These are phyloP conservation scores for Eustalomyia histrio DNA, from an alignment of 2,888 invertebrate genomes.

Conservation along the genomic window DNA sequence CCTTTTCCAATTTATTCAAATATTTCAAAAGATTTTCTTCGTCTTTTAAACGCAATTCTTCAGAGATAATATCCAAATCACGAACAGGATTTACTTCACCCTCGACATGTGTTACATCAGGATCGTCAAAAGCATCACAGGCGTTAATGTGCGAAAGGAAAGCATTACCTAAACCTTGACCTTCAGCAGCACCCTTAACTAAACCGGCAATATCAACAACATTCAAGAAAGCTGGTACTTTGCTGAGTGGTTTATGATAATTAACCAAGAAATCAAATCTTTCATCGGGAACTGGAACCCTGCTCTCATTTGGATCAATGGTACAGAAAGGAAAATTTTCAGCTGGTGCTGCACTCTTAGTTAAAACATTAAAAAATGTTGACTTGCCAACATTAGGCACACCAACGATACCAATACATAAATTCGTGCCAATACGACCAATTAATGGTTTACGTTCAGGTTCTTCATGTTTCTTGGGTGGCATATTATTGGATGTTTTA, in stretches of 20 bases:
- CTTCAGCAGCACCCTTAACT: constrained; percentile 98
- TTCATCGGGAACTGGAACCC: constrained; percentile 98
- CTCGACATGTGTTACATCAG: constrained; percentile 98
- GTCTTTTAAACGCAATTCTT: constrained; percentile 97
- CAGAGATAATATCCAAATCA: constrained; percentile 97
- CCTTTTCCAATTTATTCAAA: constrained; percentile 92
- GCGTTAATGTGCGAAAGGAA: constrained; percentile 99
- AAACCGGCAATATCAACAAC: constrained; percentile 99
- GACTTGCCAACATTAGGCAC: constrained; percentile 99
- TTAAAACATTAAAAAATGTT: constrained; percentile 99
- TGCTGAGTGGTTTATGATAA: constrained; percentile 95
- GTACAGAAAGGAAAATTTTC: constrained; percentile 99
- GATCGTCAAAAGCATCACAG: constrained; percentile 99
- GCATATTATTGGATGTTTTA: constrained; percentile 70
- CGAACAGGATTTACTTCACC: constrained; percentile 98
- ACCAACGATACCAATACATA: constrained; percentile 95
- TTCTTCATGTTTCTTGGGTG: constrained; percentile 94
- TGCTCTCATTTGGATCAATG: constrained; percentile 99
- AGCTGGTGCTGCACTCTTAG: constrained; percentile 97
- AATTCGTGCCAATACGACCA: constrained; percentile 96
- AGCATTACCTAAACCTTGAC: constrained; percentile 97
- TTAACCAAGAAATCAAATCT: constrained; percentile 96
- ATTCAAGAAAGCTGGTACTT: constrained; percentile 98
- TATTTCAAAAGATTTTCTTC: constrained; percentile 90
- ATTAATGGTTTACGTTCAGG: constrained; percentile 94